Evolutionary conservation across 2,113 vertebrate genomes (phyloP), one percentile per base, ranked within the genome.

Genomic region (Epinephelus moara): DNA sequence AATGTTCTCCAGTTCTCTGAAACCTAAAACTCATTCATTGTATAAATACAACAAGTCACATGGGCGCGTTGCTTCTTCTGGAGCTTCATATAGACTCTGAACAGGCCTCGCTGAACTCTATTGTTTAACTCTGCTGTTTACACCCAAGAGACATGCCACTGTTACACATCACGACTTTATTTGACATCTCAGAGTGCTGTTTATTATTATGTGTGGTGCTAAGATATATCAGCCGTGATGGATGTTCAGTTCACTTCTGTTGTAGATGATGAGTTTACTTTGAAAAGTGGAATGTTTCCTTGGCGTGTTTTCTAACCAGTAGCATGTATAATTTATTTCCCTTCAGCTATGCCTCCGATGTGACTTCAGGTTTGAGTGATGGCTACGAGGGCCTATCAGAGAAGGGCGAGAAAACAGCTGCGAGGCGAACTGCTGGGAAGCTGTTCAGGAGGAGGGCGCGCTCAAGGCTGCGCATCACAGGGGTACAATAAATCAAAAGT

Each of bases 401-500:
- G 89, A 93, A 91, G 64, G 91, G 66, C 18, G 1, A 85, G 21
- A 96, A 96, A 62, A 83, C 95, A 12, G 94, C 91, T 0, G 90
- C 91, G 52, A 96, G 94, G 85, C 85, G 95, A n/a, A 93, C 91
- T 0, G 77, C 94, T 0, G 96, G 92, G 3, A 99, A 96, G 90
- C 95, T 96, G 66, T 95, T 96, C 89, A 93, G 97, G 70, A 96
- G 97, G 59, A 95, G 97, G 82, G 95, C 96, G 0, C 95, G 97
- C 7, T 97, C 98, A 0, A 93, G 97, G 63, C 96, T 99, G 17
- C 96, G 97, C 50, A 97, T 99, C 92, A 98, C 96, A 13, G 97
- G 96, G 57, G 98, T 99, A 96, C 91, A 93, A 40, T 63, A 27
- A 47, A 78, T 71, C 76, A 60, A 40, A 14, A 3, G 1, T 47